Evolutionary conservation across 92 coral and sea anemone genomes (phyloP), one percentile per base, ranked within the genome.

Genomic region (Virgularia gustaviana): DNA sequence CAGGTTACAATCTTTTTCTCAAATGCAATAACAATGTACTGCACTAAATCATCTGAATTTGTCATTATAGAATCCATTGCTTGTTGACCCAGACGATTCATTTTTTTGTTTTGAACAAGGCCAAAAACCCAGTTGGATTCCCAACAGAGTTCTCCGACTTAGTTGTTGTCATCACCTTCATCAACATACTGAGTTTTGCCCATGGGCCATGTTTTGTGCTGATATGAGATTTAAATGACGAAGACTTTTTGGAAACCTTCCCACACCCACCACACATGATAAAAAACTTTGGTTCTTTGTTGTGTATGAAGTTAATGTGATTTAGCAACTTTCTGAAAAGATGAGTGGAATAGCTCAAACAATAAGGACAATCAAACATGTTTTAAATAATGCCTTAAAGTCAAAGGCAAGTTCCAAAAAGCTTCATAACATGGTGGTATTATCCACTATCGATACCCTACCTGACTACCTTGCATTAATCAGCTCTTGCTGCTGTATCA

Each of bases 151-250:
- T 49, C 1, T 35, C 76, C n/a, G n/a, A n/a, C n/a, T n/a, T n/a
- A n/a, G n/a, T n/a, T n/a, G n/a, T n/a, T n/a, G n/a, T n/a, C n/a
- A n/a, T n/a, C n/a, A n/a, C n/a, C n/a, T n/a, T n/a, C n/a, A n/a
- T n/a, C n/a, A n/a, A n/a, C n/a, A n/a, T n/a, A n/a, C n/a, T n/a
- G n/a, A n/a, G n/a, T n/a, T n/a, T n/a, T n/a, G n/a, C n/a, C n/a
- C n/a, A n/a, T n/a, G n/a, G n/a, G n/a, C 51, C 71, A n/a, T 63
- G 71, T 63, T 86, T 83, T 56, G 86, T 66, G 29, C 49, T 72
- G 16, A 83, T 61, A 67, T 86, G 90, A 2, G 87, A 72, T 62
- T 86, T 86, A 62, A 79, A 86, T 7, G 90, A 79, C 66, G 36
- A 15, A 18, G 79, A 86, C 42, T 82, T 86, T 10, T 43, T 36